Evolutionary conservation across 2,797 vertebrate genomes (phyloP).

Genomic region (Hydrolagus colliei): DNA sequence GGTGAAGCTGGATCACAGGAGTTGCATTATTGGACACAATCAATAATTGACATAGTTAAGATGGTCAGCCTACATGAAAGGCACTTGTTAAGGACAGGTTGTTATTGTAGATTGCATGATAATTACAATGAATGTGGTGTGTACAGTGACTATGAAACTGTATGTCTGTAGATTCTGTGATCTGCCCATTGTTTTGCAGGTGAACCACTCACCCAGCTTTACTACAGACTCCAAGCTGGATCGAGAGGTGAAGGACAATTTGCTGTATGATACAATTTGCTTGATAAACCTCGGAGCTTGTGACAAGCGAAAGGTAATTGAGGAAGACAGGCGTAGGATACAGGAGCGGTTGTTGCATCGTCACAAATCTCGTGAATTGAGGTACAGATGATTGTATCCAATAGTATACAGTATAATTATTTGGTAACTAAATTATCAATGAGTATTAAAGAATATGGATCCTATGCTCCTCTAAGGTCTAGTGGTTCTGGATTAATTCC

Average conservation of each 20-base stretch:
- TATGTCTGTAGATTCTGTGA: neutral
- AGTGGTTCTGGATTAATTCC: neutral
- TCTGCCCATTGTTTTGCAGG: conserved; percentile 43
- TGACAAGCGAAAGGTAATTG: conserved; percentile 53
- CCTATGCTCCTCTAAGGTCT: no score
- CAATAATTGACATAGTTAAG: no score
- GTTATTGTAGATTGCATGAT: no score
- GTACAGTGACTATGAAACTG: neutral
- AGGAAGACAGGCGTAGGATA: conserved; percentile 56
- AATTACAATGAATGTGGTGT: no score
- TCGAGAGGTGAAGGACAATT: conserved; percentile 58
- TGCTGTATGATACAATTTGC: conserved; percentile 58
- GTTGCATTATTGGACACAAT: no score
- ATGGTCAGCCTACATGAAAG: no score
- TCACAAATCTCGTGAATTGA: conserved; percentile 43
- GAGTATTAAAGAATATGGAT: no score
- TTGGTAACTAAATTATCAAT: no score
- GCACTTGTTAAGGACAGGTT: no score
- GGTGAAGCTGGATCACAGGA: no score
- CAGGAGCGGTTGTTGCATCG: conserved; percentile 54
- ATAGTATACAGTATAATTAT: no score
- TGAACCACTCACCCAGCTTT: conserved; percentile 68
- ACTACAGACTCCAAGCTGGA: conserved; percentile 59
- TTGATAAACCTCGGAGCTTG: conserved; percentile 56
- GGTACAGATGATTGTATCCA: conserved; percentile 39